Conservation (phyloP, 92 coral and sea anemone species). For the Porites divaricata region DNA sequence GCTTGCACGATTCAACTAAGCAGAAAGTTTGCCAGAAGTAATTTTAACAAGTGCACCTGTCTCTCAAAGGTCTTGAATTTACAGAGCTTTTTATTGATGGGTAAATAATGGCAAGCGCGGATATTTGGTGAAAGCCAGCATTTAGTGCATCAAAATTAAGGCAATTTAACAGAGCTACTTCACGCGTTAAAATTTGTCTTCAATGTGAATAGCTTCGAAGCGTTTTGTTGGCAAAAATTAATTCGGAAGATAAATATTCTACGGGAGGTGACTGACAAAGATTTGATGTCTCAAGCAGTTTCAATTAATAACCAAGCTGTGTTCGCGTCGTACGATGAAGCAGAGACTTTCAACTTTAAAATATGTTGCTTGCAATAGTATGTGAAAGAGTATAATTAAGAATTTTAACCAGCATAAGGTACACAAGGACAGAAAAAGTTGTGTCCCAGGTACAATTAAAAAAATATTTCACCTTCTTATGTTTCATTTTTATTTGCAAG, state of each 20-base stretch:
- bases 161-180: neutral
- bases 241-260: neutral
- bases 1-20: neutral
- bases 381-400: no score
- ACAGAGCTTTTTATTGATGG: neutral
- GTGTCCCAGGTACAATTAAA: neutral
- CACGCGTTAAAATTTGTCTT: neutral
- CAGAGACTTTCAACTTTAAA: neutral
- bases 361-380: no score
- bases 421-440: neutral
- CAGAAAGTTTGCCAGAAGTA: neutral
- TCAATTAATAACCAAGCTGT: neutral
- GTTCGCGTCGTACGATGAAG: neutral
- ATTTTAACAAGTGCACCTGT: conserved; percentile 13
- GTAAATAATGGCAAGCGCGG: neutral
- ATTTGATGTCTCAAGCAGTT: conserved; percentile 3
- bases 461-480: no score
- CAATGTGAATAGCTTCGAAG: neutral
- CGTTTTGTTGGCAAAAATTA: conserved; percentile 5
- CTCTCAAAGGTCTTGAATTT: neutral
- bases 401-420: neutral
- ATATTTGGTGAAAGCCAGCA: neutral
- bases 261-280: neutral
- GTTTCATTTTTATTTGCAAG: neutral
- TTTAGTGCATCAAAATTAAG: neutral